Evolutionary conservation across 2,888 invertebrate species (phyloP), one percentile per base, ranked within the genome.

Genomic region (Cryptus viduatorius): DNA sequence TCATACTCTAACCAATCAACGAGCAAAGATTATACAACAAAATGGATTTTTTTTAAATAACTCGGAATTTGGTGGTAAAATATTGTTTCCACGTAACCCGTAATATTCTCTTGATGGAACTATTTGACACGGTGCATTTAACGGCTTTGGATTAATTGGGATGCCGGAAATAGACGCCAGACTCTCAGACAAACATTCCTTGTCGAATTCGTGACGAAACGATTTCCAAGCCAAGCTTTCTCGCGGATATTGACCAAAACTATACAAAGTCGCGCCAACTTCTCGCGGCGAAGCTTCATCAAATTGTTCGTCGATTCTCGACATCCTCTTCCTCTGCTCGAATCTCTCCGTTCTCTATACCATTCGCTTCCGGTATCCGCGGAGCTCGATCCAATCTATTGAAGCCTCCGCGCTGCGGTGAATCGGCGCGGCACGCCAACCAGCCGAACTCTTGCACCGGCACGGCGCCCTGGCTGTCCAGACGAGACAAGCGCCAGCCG

Each of bases 281-380:
- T 84, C 76, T 76, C 65, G 71, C 50, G n/a, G 19, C 69, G 12
- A 46, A 71, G 56, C 80, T 80, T 76, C 68, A 67, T 77, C 78
- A 75, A 79, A 79, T 82, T 82, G 82, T 84, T 82, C 73, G 75
- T 48, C 69, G 84, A 84, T 82, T 82, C 77, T 68, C 79, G 68
- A 71, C 42, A 61, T 77, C 67, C 78, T 56, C 71, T 44, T 37
- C 65, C 50, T 67, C 64, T 12, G 46, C n/a, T n/a, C n/a, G n/a
- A n/a, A n/a, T n/a, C n/a, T n/a, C n/a, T 29, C 48, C 29, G 16
- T 75, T 72, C 46, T 48, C 16, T 53, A 29, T 56, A 77, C 75
- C 71, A 71, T 65, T 73, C 73, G 48, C 73, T 83, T 79, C 68
- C 83, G 72, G 68, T 44, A 73, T 80, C 59, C 44, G 10, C 56